Evolutionary conservation across 2,888 invertebrate genomes (phyloP).

Genomic region (Asteroscopus sphinx): DNA sequence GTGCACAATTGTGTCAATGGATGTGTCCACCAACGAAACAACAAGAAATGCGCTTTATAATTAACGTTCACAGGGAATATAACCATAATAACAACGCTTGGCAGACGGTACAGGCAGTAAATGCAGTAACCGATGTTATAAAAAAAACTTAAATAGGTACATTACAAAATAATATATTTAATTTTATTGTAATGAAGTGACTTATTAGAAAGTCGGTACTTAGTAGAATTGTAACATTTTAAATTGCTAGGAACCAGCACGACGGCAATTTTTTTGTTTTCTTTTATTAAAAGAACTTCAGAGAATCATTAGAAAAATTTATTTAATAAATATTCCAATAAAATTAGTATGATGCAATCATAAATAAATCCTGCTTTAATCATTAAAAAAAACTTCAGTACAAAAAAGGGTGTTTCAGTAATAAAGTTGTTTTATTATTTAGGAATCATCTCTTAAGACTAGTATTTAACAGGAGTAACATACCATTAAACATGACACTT

Average conservation of each 20-base stretch:
- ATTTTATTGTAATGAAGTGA: conserved; percentile 77
- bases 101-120: not conserved
- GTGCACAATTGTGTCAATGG: no score
- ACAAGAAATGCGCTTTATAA: no score
- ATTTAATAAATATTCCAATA: no score
- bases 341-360: conserved; percentile 27
- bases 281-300: conserved; percentile 42
- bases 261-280: conserved; percentile 74
- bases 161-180: conserved; percentile 80
- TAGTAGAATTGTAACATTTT: conserved; percentile 65
- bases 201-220: conserved; percentile 73
- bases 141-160: conserved; percentile 44
- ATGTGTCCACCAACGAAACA: no score
- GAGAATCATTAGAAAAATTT: no score
- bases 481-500: conserved; percentile 28
- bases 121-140: not conserved
- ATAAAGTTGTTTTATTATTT: conserved; percentile 29
- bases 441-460: conserved; percentile 49
- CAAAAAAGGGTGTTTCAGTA: conserved; percentile 12
- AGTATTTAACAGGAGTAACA: conserved; percentile 46
- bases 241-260: conserved; percentile 77
- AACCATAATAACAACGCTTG: no score
- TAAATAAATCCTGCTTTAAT: conserved; percentile 6
- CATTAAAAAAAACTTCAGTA: conserved; percentile 1
- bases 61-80: no score